phyloP scores from a whole-genome alignment of 2,113 vertebrate species.

The Marcusenius ussheri region DNA sequence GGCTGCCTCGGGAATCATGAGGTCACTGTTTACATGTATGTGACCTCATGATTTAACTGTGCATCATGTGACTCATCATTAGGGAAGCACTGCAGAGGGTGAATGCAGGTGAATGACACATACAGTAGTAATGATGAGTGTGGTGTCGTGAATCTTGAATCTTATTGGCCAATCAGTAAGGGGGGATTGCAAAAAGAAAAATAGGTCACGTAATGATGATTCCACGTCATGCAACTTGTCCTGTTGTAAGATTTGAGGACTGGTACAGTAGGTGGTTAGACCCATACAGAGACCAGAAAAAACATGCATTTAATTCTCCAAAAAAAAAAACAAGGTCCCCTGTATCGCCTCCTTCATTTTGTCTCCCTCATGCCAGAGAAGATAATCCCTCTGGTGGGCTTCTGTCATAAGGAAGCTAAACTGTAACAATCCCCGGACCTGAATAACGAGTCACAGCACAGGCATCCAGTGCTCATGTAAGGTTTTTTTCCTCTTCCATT shows the following conservation, averaged over 20 bases:
- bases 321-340: background rate
- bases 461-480: background rate
- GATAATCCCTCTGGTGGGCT: background rate
- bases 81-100: background rate
- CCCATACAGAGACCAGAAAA: background rate
- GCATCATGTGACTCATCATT: background rate
- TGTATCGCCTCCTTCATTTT: background rate
- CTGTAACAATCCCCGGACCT: background rate
- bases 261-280: background rate
- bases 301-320: background rate
- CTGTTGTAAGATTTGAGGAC: background rate
- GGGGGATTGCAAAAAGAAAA: background rate
- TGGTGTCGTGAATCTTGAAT: background rate
- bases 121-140: background rate
- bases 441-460: background rate
- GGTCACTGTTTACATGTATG: no score
- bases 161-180: background rate
- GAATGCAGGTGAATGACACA: background rate
- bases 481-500: background rate
- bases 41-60: no score
- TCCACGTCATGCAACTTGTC: background rate
- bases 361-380: background rate
- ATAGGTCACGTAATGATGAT: background rate
- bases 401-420: background rate
- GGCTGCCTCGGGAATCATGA: background rate